Conservation (phyloP, 1,140 invertebrate genomes). For the Battus philenor region DNA sequence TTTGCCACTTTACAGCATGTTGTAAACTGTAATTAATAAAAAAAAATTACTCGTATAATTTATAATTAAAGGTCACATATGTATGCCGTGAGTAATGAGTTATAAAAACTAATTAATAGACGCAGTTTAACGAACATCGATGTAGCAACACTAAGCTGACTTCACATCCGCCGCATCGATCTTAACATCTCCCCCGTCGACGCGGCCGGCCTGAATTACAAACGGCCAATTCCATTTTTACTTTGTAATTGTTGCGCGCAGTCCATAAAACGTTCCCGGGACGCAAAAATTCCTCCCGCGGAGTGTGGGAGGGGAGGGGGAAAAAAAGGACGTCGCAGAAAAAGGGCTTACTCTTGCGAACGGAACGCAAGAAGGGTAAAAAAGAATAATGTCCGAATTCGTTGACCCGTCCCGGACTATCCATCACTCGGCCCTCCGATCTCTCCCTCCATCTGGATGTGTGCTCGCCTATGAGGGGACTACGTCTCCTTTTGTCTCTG, state of each 20-base stretch:
- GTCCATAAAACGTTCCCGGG: slow-evolving; percentile 64
- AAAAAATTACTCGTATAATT: too few species aligned
- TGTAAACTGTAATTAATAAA: too few species aligned
- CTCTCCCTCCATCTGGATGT: slow-evolving; percentile 54
- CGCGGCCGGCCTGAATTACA: slow-evolving; percentile 53
- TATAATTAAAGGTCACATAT: too few species aligned
- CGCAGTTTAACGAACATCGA: too few species aligned
- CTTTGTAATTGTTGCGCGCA: slow-evolving; percentile 67
- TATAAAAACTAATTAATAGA: too few species aligned
- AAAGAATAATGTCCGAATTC: slow-evolving; percentile 86
- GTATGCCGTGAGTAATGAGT: too few species aligned
- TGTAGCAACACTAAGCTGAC: too few species aligned
- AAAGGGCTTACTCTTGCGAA: slow-evolving; percentile 73
- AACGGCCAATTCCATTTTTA: slow-evolving; percentile 63
- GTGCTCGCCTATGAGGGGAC: slow-evolving; percentile 52
- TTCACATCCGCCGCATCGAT: slow-evolving; percentile 18
- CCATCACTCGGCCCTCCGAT: slow-evolving; percentile 77
- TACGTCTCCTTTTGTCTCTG: slow-evolving; percentile 47
- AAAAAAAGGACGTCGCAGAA: slow-evolving; percentile 70
- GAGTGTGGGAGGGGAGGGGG: slow-evolving; percentile 39
- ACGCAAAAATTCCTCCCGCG: slow-evolving; percentile 52
- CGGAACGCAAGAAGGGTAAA: slow-evolving; percentile 75
- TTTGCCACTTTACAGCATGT: too few species aligned
- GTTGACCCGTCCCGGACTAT: slow-evolving; percentile 84
- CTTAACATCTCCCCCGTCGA: slow-evolving; percentile 31